These are phyloP conservation scores for Tragulus kanchil DNA, from an alignment of 2,113 vertebrate species.

Conservation along the genomic window DNA sequence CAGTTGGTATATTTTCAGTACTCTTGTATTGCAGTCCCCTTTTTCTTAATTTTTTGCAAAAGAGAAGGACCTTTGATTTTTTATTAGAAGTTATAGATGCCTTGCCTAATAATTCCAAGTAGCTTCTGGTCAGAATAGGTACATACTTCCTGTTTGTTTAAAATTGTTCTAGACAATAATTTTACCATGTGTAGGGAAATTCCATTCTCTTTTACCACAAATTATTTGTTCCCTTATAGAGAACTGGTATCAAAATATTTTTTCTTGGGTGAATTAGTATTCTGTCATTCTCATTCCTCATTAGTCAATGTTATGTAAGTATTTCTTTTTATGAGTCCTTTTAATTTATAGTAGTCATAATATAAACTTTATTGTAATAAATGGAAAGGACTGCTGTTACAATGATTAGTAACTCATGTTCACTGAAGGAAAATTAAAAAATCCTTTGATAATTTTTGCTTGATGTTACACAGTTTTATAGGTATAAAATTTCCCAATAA, in stretches of 20 bases:
- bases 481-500: neutral
- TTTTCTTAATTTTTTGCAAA: neutral
- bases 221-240: conserved; percentile 12
- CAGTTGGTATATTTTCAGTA: neutral
- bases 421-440: conserved; percentile 56
- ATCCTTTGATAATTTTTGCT: conserved; percentile 37
- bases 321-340: conserved; percentile 41
- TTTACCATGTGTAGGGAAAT: neutral
- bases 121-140: neutral
- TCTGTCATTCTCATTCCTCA: neutral
- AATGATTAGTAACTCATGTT: neutral
- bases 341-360: neutral
- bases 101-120: neutral
- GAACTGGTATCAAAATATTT: neutral
- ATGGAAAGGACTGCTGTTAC: neutral
- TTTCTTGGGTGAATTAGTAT: neutral
- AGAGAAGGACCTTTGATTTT: neutral
- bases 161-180: neutral
- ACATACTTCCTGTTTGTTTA: neutral
- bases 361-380: neutral
- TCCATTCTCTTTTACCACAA: neutral
- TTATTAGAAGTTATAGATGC: neutral
- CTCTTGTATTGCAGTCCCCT: neutral
- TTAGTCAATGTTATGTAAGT: neutral
- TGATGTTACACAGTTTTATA: conserved; percentile 34